Evolutionary conservation across 2,888 invertebrate species (phyloP), one percentile per base, ranked within the genome.

Genomic region (Melanchra persicariae): DNA sequence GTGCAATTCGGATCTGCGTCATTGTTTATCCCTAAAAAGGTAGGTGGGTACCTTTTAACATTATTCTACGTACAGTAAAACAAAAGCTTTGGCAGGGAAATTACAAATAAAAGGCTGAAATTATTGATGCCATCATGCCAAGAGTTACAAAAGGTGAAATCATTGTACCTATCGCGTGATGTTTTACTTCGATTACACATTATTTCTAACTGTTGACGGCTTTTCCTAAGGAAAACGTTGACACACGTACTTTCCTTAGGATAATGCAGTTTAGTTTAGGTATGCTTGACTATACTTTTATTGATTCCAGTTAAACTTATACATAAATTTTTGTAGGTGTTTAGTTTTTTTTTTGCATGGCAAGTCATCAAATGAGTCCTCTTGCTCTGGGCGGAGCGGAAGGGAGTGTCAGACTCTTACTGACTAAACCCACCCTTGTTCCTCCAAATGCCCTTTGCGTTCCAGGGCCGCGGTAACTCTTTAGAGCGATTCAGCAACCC

Each of bases 141-240:
- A n/a, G 9, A 37, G 10, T 57, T 24, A 26, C 24, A 43, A 47
- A 62, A 40, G 15, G 37, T 77, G 77, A 73, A 37, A 77, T 79
- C 74, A 77, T 54, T 9, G 12, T 0, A 61, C 58, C 65, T 0
- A 61, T 62, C 65, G 57, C 52, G 64, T 61, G 47, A n/a, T 65
- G 34, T 34, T 45, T 69, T 75, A 17, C 51, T 64, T 49, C 17
- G 9, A 72, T 52, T 65, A 26, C 47, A 52, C 49, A 40, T 58
- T 12, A n/a, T 40, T 57, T 37, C 1, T 51, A 19, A 43, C 12
- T 34, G n/a, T 40, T 10, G 19, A 22, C 26, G 8, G 15, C 4
- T 49, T 57, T 49, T 52, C 58, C 19, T 15, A 22, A 30, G 17
- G 37, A 47, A 51, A 19, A 24, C 24, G 17, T 10, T 52, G 19